Percentiles rank a stretch among this genome's conserved stretches.
Evolutionary conservation across 2,797 vertebrate genomes (phyloP).

Genomic region (Ptychobarbus kaznakovi): DNA sequence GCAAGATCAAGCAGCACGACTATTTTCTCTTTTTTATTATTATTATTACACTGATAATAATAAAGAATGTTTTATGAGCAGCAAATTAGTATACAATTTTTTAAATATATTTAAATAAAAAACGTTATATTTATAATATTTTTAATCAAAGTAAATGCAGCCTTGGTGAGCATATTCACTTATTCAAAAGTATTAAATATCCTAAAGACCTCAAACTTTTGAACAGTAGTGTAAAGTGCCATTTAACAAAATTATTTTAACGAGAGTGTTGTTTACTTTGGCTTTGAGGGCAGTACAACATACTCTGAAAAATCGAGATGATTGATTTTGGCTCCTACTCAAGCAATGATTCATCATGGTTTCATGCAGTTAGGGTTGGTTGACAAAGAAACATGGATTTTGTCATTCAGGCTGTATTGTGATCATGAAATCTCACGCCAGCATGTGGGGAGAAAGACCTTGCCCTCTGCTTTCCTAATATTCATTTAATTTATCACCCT

Average conservation of each 20-base stretch:
- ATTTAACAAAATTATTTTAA: not conserved
- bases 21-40: not conserved
- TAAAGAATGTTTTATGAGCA: not conserved
- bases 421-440: constrained; percentile 15
- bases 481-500: constrained; percentile 48
- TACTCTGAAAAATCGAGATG: not conserved
- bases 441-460: constrained; percentile 4
- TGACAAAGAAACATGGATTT: not conserved
- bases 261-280: not conserved
- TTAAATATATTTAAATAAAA: not conserved
- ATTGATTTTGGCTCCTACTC: not conserved
- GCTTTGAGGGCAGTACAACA: not conserved
- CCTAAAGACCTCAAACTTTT: not conserved
- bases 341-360: not conserved
- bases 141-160: not conserved
- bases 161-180: not conserved
- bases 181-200: not conserved
- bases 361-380: not conserved
- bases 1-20: no score
- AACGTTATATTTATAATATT: not conserved
- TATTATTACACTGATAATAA: not conserved
- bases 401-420: not conserved
- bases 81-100: not conserved
- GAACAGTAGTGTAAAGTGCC: not conserved
- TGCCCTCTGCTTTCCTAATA: constrained; percentile 31